Evolutionary conservation across 2,113 vertebrate genomes (phyloP), one percentile per base, ranked within the genome.

Genomic region (Carollia perspicillata): DNA sequence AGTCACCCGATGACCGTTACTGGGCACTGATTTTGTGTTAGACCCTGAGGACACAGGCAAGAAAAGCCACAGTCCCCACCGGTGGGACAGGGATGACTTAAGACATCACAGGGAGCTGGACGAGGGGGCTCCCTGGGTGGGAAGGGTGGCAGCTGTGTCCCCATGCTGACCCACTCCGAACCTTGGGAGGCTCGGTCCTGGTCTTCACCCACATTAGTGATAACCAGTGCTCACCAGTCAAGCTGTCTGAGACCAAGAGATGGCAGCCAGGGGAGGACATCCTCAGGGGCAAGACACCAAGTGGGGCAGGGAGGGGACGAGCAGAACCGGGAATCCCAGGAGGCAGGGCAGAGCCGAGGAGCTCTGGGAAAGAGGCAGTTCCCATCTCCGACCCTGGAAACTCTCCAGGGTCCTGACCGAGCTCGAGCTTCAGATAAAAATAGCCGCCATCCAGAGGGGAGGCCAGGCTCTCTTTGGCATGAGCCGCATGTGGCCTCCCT

Each of bases 361-460:
- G 75, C 55, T 17, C 3, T 66, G 96, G 93, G 88, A 96, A 93
- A 0, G 0, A 3, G 0, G 44, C 26, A 3, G 49, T 84, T 90
- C 96, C 84, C 97, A 37, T 47, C 47, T 2, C 10, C 1, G 5
- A 6, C 74, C 66, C 90, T 97, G 94, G 94, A 84, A 86, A 28
- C n/a, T 28, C 65, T 93, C 84, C 90, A 90, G 90, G 44, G 89
- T 81, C 90, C 93, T 83, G 83, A 84, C 78, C 2, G 3, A 90
- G 72, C 35, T 78, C 2, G 10, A 0, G 5, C 12, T 55, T 3
- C 33, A 6, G 63, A 84, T 60, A 71, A 87, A 92, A 93, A 95
- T 93, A 96, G 9, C 51, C 3, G 0, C 22, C 23, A 1, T 1
- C 6, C 1, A 1, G 37, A 47, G 66, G 16, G 60, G 51, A 33